A percentile compares a stretch with the other conserved stretches of the same genome.
Evolutionary conservation across 2,113 vertebrate genomes (phyloP).

Genomic region (Miniopterus natalensis): DNA sequence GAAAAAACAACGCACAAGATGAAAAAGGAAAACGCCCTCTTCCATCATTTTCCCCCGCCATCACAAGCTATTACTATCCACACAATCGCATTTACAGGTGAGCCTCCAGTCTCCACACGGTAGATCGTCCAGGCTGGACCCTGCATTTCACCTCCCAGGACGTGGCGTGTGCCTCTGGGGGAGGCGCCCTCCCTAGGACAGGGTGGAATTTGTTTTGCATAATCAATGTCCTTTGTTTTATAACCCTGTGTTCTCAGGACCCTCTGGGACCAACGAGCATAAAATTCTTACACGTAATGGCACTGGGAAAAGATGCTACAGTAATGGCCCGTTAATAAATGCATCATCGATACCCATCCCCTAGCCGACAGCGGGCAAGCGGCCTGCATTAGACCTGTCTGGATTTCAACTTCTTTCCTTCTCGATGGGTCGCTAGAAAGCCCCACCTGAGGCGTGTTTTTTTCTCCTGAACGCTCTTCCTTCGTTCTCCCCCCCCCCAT

Average conservation of each 20-base stretch:
- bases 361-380: background rate
- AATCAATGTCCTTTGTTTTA: constrained; percentile 51
- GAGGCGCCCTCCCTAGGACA: background rate
- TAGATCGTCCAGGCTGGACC: background rate
- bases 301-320: constrained; percentile 36
- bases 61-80: background rate
- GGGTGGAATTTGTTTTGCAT: constrained; percentile 2
- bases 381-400: background rate
- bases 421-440: background rate
- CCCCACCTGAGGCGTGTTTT: background rate
- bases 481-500: background rate
- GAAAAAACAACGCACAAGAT: constrained; percentile 58
- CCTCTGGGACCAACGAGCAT: background rate
- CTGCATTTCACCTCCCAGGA: background rate
- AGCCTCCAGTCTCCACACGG: background rate
- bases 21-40: constrained; percentile 63
- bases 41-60: constrained; percentile 15
- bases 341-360: constrained; percentile 30
- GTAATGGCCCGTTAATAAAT: constrained; percentile 45
- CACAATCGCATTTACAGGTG: background rate
- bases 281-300: constrained; percentile 29
- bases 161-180: background rate
- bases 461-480: background rate
- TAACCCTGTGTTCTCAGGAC: background rate
- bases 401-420: background rate